Evolutionary conservation across 1,140 invertebrate species (phyloP).

Genomic region (Euwallacea fornicatus): DNA sequence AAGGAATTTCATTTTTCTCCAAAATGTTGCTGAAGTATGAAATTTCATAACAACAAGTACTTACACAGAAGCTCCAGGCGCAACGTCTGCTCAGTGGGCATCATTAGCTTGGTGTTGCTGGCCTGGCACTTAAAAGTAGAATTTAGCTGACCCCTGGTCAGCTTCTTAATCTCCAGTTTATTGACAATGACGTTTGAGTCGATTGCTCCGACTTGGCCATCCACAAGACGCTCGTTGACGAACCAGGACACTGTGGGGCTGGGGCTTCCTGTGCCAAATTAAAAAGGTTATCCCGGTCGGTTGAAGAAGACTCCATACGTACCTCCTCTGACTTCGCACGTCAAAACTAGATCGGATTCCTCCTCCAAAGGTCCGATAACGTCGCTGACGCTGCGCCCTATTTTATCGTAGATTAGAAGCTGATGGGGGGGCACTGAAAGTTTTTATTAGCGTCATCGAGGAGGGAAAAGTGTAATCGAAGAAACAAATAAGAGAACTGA

Average conservation of each 20-base stretch:
- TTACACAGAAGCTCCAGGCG: constrained; percentile 78
- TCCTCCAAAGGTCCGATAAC: constrained; percentile 84
- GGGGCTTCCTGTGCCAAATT: constrained; percentile 68
- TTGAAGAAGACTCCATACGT: constrained; percentile 52
- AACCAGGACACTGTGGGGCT: constrained; percentile 78
- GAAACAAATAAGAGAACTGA: constrained; percentile 1
- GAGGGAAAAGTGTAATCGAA: too few relatives aligned
- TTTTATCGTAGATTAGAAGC: constrained; percentile 80
- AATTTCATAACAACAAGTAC: constrained; percentile 49
- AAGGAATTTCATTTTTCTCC: too few relatives aligned
- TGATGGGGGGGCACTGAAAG: constrained; percentile 81
- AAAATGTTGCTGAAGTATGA: too few relatives aligned
- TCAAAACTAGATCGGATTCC: constrained; percentile 76
- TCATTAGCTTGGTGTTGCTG: constrained; percentile 80
- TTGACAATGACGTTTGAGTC: constrained; percentile 73
- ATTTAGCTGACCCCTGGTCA: constrained; percentile 76
- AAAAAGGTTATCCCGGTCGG: neutral
- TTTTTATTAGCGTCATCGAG: too few relatives aligned
- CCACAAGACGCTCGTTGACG: constrained; percentile 64
- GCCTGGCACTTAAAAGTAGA: constrained; percentile 84
- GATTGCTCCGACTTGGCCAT: constrained; percentile 61
- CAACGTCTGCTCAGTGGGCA: constrained; percentile 75
- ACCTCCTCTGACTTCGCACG: constrained; percentile 90
- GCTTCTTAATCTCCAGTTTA: constrained; percentile 68
- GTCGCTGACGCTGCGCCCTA: constrained; percentile 70